Base-by-base conservation (phyloP, 2,888 invertebrate genomes). In the Vandiemenella viatica region DNA sequence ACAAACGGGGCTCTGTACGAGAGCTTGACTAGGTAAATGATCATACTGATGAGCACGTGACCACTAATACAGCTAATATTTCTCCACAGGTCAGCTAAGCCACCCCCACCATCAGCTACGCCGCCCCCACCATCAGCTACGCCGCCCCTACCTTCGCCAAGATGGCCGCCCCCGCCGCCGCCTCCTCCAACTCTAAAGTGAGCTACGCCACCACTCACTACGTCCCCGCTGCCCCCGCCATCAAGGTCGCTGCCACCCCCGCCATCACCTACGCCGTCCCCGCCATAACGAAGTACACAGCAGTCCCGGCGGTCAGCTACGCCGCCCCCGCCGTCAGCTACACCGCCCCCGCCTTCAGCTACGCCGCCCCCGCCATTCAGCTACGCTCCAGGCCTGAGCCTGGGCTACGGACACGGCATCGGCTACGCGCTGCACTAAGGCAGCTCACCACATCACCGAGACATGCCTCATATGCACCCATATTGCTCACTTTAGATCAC, bases 331-430 rank as follows among this genome's bases (percentile, higher is more conserved):
- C 42, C 37, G 48, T 68, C 72, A 45, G 65, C 75, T 45, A 49
- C n/a, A 74, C 75, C 57, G 73, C 76, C 19, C 74, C 75, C 0
- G 74, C 74, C 3, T 64, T 70, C 23, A 22, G 50, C 17, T 37
- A 44, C 17, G 49, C 51, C 4, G 49, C 44, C 10, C 48, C 51
- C 37, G 49, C n/a, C n/a, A n/a, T n/a, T n/a, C n/a, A n/a, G n/a
- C n/a, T n/a, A n/a, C n/a, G n/a, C n/a, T n/a, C n/a, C n/a, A n/a
- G n/a, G n/a, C n/a, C n/a, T n/a, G n/a, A n/a, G n/a, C n/a, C n/a
- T n/a, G n/a, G n/a, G n/a, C n/a, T n/a, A n/a, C n/a, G n/a, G n/a
- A n/a, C n/a, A n/a, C n/a, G n/a, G n/a, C n/a, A n/a, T n/a, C n/a
- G n/a, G n/a, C n/a, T n/a, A n/a, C n/a, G n/a, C n/a, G n/a, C n/a